Base-by-base conservation (phyloP, 2,888 invertebrate species). In the Elysia crispata region DNA sequence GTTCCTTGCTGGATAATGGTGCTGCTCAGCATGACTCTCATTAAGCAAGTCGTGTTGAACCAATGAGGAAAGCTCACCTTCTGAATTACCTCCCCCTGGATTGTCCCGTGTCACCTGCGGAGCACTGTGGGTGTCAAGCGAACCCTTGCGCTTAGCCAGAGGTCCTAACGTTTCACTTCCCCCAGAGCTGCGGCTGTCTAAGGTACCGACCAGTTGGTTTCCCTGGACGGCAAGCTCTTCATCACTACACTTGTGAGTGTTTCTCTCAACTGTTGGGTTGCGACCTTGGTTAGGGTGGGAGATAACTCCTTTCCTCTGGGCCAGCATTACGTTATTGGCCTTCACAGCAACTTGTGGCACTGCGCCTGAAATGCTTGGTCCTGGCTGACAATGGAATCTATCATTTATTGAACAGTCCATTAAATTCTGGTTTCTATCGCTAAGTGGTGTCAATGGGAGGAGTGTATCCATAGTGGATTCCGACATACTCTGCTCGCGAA, bases 271-370 rank as follows among this genome's bases (percentile, higher is more conserved):
- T 83, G 96, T 97, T 15, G 95, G 95, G 93, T 97, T 97, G 41
- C 96, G 94, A 0, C 97, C 97, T 91, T 97, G 96, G 92, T 96
- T 95, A 0, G 96, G 96, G 33, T 80, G 80, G 89, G 95, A 96
- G 67, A 96, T 85, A 25, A 87, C 85, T 11, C 85, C 82, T 62
- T 88, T 89, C 64, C 87, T 87, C 76, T 85, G 86, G 23, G 87
- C 87, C 60, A 87, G 81, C 41, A 79, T 83, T 31, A 88, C 83
- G 50, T 86, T 88, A 67, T 86, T 82, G 88, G 91, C 85, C 83
- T 90, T 89, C 77, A 89, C 84, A 25, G 67, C 13, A 20, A 66
- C 50, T 30, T 28, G 8, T 18, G 70, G 28, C 15, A 18, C 30
- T 64, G 73, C 13, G 8, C 23, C 30, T 1, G 8, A 15, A n/a